Conservation (phyloP, 2,797 vertebrate species). For the Macroramphosus scolopax region DNA sequence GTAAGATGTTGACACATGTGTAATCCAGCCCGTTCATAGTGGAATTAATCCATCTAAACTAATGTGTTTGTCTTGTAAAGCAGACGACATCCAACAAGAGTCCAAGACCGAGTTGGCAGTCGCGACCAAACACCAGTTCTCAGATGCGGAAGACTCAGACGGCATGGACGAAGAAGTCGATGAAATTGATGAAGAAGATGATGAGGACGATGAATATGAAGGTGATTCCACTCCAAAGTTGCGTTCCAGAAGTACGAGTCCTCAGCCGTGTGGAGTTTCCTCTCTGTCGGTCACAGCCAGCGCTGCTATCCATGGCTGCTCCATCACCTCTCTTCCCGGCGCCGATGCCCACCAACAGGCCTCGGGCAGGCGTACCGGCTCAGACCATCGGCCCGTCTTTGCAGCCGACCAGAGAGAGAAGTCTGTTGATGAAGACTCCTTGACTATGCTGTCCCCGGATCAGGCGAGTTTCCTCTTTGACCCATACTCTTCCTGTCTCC, state of each 20-base stretch:
- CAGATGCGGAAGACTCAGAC: constrained; percentile 93
- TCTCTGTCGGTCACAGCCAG: constrained; percentile 84
- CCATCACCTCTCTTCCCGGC: constrained; percentile 78
- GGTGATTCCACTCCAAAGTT: constrained; percentile 94
- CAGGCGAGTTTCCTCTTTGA: constrained; percentile 87
- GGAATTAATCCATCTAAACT: constrained; percentile 12
- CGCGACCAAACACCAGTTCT: constrained; percentile 93
- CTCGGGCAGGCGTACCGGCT: constrained; percentile 74
- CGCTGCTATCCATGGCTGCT: constrained; percentile 73
- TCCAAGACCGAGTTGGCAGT: constrained; percentile 77
- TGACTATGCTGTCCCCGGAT: constrained; percentile 82
- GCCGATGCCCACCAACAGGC: constrained; percentile 80
- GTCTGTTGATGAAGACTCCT: constrained; percentile 85
- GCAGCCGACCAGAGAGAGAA: constrained; percentile 73
- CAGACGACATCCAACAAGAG: constrained; percentile 86
- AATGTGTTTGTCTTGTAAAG: constrained; percentile 43
- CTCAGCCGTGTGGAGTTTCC: constrained; percentile 85
- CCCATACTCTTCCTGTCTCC: constrained; percentile 88
- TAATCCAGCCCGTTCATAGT: neutral
- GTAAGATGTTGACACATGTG: constrained; percentile 68
- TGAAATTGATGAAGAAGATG: constrained; percentile 93
- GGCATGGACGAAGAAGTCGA: constrained; percentile 90
- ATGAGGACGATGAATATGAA: constrained; percentile 94
- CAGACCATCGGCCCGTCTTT: constrained; percentile 34
- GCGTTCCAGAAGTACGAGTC: constrained; percentile 93